Base-by-base conservation (phyloP, 2,113 vertebrate genomes). In the Sander vitreus region DNA sequence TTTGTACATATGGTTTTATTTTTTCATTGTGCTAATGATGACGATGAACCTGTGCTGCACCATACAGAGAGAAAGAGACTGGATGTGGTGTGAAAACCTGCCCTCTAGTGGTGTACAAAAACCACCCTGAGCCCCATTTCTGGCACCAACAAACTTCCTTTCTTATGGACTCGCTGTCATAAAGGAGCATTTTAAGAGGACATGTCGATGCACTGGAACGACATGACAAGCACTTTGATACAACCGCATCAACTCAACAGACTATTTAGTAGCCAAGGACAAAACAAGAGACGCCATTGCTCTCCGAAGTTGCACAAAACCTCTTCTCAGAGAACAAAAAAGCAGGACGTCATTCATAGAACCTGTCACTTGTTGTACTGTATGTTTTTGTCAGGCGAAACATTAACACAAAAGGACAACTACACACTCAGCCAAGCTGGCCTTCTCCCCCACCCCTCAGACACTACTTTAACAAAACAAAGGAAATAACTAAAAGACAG, bases 401-500 rank as follows among this genome's bases (percentile, higher is more conserved):
- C 68, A 19, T 67, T 5, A 73, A 78, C 83, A 86, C 79, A 67
- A 57, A 57, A 66, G 76, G 75, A 83, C 60, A 48, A 57, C 53
- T 58, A 81, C 72, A 68, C 79, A 85, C 84, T 89, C 78, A 91
- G 90, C 90, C 91, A 23, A 83, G 92, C 83, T 88, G 92, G 89
- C 89, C 89, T 93, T 93, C 82, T 88, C 94, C 92, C 80, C 81
- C 30, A 0, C 16, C 66, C 74, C 43, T 77, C 65, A 23, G 58
- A 73, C 68, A 85, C 91, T 3, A n/a, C 10, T 45, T 57, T 7
- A 43, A 64, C 77, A 65, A 27, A 58, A 72, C 48, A 95, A 92
- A 96, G 93, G 96, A 97, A 97, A 95, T 95, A 96, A 96, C 95
- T 94, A 95, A 96, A 96, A 96, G 96, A 96, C 96, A 95, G 96